Base-by-base conservation (phyloP, 2,797 vertebrate genomes). In the Clarias pachynema region DNA sequence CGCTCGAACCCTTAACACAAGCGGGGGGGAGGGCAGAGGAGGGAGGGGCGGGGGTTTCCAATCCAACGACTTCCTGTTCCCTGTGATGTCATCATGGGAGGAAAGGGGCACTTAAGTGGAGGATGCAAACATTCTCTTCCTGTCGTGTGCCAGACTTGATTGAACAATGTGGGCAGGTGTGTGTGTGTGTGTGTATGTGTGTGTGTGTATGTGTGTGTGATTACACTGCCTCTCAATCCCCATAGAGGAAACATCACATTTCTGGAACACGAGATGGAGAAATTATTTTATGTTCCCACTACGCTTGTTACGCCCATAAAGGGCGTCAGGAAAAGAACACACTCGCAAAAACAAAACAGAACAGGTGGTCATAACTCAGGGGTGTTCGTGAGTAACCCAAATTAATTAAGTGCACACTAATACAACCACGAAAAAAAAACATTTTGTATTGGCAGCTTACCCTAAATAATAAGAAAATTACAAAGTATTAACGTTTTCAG, bases 71-170 rank as follows among this genome's bases (percentile, higher is more conserved):
- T 98, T 97, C 97, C 97, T 97, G 96, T 93, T 86, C 56, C 78
- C 90, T 89, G 82, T 90, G 89, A 69, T 88, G 81, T 87, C 94
- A 96, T 96, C 96, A 96, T 93, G 94, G 94, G 94, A 97, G 97
- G 97, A 97, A 98, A 96, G 93, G 91, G 94, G 91, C 90, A 89
- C 94, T 95, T 94, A 95, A 91, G 94, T 89, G 91, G 94, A 95
- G 95, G 96, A 96, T 95, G 95, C 96, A 89, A 89, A 95, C 96
- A 95, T 96, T 96, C 96, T 95, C 96, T 96, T 97, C 96, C 97
- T 96, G 97, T 96, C 97, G 96, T 97, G 97, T 97, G 95, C 95
- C 95, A 87, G 81, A 86, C 82, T 70, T 70, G 83, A 80, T 86
- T 75, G 40, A 72, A 81, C 82, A 89, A 90, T 91, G 74, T 22